These are phyloP conservation scores for Polietes domitor DNA, from an alignment of 2,888 invertebrate genomes.

Conservation along the genomic window DNA sequence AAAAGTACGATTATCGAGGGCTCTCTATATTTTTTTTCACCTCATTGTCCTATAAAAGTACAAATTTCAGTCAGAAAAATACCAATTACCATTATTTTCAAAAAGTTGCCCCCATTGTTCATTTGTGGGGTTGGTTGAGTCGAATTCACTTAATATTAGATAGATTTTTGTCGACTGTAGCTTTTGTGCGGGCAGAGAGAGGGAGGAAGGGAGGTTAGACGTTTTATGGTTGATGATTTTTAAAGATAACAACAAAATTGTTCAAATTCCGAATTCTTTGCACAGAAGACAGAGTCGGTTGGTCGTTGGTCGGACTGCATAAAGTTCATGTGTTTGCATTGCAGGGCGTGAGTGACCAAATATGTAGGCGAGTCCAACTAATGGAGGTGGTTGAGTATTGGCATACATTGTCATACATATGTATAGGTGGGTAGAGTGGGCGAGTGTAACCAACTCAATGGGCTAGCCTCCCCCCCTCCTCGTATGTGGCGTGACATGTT, in stretches of 20 bases:
- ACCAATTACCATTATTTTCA: too few relatives aligned
- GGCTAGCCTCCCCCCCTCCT: too few relatives aligned
- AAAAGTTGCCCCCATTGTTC: too few relatives aligned
- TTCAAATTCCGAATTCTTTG: slow-evolving; percentile 33
- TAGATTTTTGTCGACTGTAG: slow-evolving; percentile 10
- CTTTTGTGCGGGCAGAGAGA: not conserved
- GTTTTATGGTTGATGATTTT: slow-evolving; percentile 38
- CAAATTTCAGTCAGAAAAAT: too few relatives aligned
- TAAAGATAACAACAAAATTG: slow-evolving; percentile 42
- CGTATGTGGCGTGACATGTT: slow-evolving; percentile 16
- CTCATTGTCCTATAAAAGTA: too few relatives aligned
- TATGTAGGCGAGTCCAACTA: slow-evolving; percentile 47
- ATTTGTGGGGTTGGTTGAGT: not conserved
- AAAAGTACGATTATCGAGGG: too few relatives aligned
- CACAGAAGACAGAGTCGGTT: not conserved
- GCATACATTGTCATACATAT: slow-evolving; percentile 42
- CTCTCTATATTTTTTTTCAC: too few relatives aligned
- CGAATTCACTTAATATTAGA: slow-evolving; percentile 51
- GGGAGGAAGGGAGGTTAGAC: not conserved
- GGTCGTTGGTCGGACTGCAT: too few relatives aligned
- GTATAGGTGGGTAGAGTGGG: not conserved
- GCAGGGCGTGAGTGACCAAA: slow-evolving; percentile 58
- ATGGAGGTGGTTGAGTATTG: not conserved
- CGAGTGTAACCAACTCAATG: not conserved
- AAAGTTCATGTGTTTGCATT: not conserved